phyloP scores from a whole-genome alignment of 2,797 vertebrate genomes.

The Acrossocheilus wenchowensis region DNA sequence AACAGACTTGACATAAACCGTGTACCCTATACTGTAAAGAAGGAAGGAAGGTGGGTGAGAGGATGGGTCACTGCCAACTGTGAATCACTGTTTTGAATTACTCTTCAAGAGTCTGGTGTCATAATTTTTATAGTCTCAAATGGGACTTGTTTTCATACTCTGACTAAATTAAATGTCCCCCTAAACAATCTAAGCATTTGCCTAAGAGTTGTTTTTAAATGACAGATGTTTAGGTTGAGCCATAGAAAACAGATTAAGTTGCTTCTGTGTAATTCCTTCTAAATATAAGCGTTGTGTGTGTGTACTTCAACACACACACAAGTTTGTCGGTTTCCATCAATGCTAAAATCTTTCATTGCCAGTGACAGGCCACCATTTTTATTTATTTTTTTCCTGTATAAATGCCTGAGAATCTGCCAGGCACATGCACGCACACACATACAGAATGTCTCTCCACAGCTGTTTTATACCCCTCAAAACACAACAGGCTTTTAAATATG shows the following conservation, averaged over 20 bases:
- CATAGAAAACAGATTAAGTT: constrained; percentile 41
- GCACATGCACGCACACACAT: constrained; percentile 3
- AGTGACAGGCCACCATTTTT: constrained; percentile 27
- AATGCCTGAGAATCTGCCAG: constrained; percentile 1
- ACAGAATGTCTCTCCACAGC: constrained; percentile 28
- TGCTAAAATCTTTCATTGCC: constrained; percentile 12
- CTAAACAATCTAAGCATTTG: neutral
- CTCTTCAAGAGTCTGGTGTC: neutral
- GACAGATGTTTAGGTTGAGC: constrained; percentile 28
- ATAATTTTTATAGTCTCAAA: neutral
- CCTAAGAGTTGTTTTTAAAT: constrained; percentile 4
- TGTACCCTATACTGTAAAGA: neutral
- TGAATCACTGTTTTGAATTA: constrained; percentile 6
- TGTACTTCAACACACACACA: neutral
- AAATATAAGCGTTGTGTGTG: neutral
- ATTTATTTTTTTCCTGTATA: neutral
- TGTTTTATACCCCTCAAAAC: constrained; percentile 34
- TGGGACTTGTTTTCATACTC: neutral
- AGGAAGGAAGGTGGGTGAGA: neutral
- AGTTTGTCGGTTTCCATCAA: constrained; percentile 31
- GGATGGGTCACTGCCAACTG: neutral
- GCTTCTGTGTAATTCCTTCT: constrained; percentile 9
- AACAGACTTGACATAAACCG: neutral
- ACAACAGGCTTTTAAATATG: constrained; percentile 43
- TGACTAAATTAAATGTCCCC: constrained; percentile 1